These are phyloP conservation scores for Latrodectus hesperus DNA, from an alignment of 2,888 invertebrate species.

Conservation along the genomic window DNA sequence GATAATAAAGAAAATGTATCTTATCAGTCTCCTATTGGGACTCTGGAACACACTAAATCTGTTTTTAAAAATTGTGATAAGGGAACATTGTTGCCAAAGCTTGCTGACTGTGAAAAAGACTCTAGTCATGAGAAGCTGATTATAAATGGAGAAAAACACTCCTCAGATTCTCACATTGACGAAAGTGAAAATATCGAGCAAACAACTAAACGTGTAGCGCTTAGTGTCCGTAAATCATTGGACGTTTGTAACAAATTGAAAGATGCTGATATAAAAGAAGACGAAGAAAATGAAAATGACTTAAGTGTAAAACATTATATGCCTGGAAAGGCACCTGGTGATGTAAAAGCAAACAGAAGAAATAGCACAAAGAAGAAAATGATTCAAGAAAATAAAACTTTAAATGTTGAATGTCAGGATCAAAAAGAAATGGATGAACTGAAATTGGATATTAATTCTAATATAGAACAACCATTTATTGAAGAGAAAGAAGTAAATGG, in stretches of 20 bases:
- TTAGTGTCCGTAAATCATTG: slow-evolving; percentile 43
- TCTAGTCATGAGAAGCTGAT: slow-evolving; percentile 54
- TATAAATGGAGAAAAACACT: slow-evolving; percentile 39
- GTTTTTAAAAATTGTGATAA: slow-evolving; percentile 29
- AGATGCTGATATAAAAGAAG: not conserved
- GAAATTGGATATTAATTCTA: slow-evolving; percentile 47
- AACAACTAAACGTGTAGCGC: slow-evolving; percentile 30
- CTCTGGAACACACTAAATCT: not conserved
- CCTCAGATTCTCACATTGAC: slow-evolving; percentile 21
- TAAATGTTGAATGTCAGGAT: not conserved
- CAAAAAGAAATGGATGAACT: not conserved
- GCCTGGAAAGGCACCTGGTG: slow-evolving; percentile 22
- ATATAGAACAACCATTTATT: slow-evolving; percentile 38
- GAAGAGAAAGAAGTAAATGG: slow-evolving; percentile 28
- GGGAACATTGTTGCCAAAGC: slow-evolving; percentile 12
- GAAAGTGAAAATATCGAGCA: slow-evolving; percentile 15
- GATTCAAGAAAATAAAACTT: slow-evolving; percentile 13
- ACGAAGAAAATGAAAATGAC: slow-evolving; percentile 7
- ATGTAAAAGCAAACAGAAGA: slow-evolving; percentile 6
- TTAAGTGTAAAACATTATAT: slow-evolving; percentile 20
- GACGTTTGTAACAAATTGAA: slow-evolving; percentile 8
- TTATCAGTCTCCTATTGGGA: not conserved
- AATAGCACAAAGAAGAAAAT: not conserved
- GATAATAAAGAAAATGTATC: slow-evolving; percentile 7
- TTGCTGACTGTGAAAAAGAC: slow-evolving; percentile 29